Conservation (phyloP, 64 coral and sea anemone species). For the Montipora foliosa region DNA sequence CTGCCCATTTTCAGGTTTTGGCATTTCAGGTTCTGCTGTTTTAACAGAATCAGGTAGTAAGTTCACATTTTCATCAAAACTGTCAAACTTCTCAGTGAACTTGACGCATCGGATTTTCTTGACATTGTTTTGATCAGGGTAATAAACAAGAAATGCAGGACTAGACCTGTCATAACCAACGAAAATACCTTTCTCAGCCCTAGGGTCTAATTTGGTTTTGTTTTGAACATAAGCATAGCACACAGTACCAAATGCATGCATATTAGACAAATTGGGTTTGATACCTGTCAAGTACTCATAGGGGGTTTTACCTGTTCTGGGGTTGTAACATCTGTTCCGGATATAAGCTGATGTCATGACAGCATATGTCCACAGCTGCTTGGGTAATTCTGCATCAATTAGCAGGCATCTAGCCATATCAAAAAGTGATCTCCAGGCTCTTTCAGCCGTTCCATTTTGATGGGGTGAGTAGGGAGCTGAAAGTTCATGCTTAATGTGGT, state of each 20-base stretch:
- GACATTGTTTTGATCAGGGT: constrained; percentile 4
- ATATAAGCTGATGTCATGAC: constrained; percentile 13
- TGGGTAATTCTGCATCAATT: too few species aligned
- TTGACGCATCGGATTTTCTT: neutral
- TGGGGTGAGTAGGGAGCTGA: too few species aligned
- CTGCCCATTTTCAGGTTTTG: neutral
- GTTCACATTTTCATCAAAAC: neutral
- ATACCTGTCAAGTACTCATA: neutral
- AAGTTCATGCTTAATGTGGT: too few species aligned
- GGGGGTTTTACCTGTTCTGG: too few species aligned
- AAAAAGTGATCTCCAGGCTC: too few species aligned
- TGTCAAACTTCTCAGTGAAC: constrained; percentile 12
- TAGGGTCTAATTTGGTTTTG: too few species aligned
- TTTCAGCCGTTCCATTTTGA: too few species aligned
- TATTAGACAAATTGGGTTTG: constrained; percentile 37
- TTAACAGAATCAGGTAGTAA: neutral
- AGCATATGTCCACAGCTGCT: neutral
- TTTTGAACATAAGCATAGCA: too few species aligned
- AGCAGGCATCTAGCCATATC: too few species aligned
- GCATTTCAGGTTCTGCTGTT: neutral
- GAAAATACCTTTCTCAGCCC: constrained; percentile 1
- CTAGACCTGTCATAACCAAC: constrained; percentile 54
- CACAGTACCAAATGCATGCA: neutral
- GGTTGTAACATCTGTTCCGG: neutral
- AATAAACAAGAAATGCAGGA: constrained; percentile 70